A percentile compares a stretch with the other conserved stretches of the same genome.
phyloP scores from a whole-genome alignment of 2,888 invertebrate genomes.

The Acleris literana region DNA sequence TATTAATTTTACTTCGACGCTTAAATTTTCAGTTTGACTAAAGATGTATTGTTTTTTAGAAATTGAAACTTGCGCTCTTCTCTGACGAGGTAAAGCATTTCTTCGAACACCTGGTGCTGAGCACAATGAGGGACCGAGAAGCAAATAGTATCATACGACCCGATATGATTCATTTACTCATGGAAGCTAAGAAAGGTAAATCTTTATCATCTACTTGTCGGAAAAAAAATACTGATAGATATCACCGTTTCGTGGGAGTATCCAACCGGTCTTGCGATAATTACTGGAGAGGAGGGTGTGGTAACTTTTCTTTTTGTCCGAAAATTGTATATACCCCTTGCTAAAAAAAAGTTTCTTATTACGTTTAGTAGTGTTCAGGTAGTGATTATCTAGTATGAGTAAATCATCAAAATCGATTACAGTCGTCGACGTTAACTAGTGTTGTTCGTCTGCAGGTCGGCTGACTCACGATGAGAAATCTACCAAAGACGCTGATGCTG shows the following conservation, averaged over 20 bases:
- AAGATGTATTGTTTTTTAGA: not conserved
- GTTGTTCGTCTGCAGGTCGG: constrained; percentile 39
- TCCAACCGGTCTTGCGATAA: too few species aligned
- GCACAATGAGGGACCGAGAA: constrained; percentile 64
- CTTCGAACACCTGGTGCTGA: constrained; percentile 62
- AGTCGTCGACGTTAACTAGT: not conserved
- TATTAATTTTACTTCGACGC: not conserved
- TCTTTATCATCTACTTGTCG: too few species aligned
- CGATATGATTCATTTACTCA: constrained; percentile 80
- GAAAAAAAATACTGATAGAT: too few species aligned
- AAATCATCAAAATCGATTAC: too few species aligned
- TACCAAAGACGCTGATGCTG: constrained; percentile 42
- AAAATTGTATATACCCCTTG: too few species aligned
- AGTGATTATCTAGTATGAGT: too few species aligned
- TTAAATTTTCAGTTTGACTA: not conserved
- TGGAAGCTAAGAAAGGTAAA: constrained; percentile 73
- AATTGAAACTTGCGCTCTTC: constrained; percentile 46
- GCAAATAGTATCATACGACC: constrained; percentile 60
- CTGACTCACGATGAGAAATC: constrained; percentile 40
- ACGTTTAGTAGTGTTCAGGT: too few species aligned
- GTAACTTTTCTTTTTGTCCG: too few species aligned
- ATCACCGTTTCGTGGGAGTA: too few species aligned
- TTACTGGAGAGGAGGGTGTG: too few species aligned
- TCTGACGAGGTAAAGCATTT: constrained; percentile 46
- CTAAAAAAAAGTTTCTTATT: too few species aligned